phyloP scores from a whole-genome alignment of 2,113 vertebrate genomes.

The Tragelaphus imberbis region DNA sequence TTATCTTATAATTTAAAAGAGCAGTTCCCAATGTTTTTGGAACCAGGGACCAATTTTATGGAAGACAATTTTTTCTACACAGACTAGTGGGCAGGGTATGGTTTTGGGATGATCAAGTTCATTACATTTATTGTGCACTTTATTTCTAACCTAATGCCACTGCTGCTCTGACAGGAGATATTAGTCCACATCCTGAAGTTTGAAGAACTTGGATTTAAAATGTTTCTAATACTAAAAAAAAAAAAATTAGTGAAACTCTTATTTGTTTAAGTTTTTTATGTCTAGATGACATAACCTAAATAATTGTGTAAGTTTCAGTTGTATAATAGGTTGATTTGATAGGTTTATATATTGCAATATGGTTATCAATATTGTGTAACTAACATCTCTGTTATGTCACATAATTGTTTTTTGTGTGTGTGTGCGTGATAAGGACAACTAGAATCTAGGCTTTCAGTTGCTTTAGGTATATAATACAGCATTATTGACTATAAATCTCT shows the following conservation, averaged over 20 bases:
- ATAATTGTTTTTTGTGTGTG: background rate
- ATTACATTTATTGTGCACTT: background rate
- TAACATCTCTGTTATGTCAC: background rate
- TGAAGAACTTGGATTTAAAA: background rate
- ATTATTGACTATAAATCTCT: background rate
- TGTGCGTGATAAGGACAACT: background rate
- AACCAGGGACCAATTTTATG: background rate
- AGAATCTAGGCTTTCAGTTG: background rate
- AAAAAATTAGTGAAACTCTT: background rate
- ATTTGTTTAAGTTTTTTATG: background rate
- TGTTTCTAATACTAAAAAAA: background rate
- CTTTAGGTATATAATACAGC: background rate
- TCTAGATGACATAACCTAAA: background rate
- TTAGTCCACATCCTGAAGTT: background rate
- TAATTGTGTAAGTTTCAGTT: background rate
- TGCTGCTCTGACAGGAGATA: background rate
- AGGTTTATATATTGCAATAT: background rate
- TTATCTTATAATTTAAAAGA: background rate
- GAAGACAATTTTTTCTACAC: background rate
- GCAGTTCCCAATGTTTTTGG: background rate
- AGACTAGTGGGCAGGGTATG: background rate
- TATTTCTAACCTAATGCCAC: background rate
- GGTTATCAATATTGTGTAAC: background rate
- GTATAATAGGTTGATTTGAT: background rate
- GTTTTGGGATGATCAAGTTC: background rate